A percentile compares a stretch with the other conserved stretches of the same genome.
phyloP scores from a whole-genome alignment of 2,888 invertebrate species.

The Oscheius onirici region DNA sequence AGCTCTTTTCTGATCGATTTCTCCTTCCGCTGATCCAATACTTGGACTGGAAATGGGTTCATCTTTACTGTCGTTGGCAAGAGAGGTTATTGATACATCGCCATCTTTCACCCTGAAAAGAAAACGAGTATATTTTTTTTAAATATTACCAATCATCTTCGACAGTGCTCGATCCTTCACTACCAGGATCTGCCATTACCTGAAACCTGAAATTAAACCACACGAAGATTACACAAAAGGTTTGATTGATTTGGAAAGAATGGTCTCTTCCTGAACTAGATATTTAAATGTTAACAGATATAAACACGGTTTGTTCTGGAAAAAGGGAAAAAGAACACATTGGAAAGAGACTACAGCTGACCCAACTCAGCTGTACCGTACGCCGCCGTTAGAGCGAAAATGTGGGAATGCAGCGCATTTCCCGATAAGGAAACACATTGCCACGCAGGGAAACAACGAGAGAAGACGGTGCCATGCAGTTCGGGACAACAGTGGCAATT shows the following conservation, averaged over 20 bases:
- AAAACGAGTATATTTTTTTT: not conserved
- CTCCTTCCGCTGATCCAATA: slow-evolving; percentile 15
- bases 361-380: slow-evolving; percentile 25
- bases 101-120: slow-evolving; percentile 25
- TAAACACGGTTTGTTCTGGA: no score
- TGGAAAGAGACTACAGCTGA: slow-evolving; percentile 5
- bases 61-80: slow-evolving; percentile 24
- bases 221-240: not conserved
- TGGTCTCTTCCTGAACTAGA: no score
- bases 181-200: slow-evolving; percentile 11
- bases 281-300: no score
- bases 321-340: not conserved
- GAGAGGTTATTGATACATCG: slow-evolving; percentile 25
- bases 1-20: slow-evolving; percentile 1
- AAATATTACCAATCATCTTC: slow-evolving; percentile 29
- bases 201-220: not conserved
- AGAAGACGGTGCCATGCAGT: no score
- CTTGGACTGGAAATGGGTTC: slow-evolving; percentile 26
- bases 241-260: no score
- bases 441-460: no score
- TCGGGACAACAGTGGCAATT: no score
- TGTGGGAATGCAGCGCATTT: not conserved
- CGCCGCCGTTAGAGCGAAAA: not conserved
- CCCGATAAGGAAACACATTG: slow-evolving; percentile 1
- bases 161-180: slow-evolving; percentile 14